phyloP scores from a whole-genome alignment of 2,113 vertebrate genomes.

The Gallinago paraguaiae region DNA sequence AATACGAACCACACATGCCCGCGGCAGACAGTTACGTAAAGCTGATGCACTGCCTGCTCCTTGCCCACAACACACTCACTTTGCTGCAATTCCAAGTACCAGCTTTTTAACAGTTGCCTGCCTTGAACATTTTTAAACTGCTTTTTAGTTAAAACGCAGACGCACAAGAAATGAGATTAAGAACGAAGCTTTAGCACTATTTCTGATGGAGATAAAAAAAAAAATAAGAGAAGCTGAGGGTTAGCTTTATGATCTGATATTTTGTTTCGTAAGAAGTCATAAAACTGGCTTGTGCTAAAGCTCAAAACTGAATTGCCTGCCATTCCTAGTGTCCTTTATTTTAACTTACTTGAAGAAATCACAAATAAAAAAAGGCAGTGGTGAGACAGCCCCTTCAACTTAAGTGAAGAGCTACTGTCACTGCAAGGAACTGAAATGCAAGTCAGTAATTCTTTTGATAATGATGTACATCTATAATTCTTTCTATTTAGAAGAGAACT shows the following conservation, averaged over 20 bases:
- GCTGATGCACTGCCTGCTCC: background rate
- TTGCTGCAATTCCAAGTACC: background rate
- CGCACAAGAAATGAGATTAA: background rate
- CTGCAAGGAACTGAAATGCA: background rate
- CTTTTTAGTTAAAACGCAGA: background rate
- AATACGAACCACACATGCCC: background rate
- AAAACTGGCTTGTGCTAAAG: background rate
- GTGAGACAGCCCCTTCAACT: background rate
- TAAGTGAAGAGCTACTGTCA: background rate
- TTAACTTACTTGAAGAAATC: background rate
- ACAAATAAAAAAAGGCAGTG: background rate
- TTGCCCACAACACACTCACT: background rate
- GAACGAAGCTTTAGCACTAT: background rate
- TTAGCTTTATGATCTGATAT: background rate
- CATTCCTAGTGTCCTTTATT: background rate
- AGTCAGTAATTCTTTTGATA: background rate
- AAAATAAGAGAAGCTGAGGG: background rate
- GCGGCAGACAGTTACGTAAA: constrained; percentile 26
- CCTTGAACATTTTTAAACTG: background rate
- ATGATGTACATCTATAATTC: background rate
- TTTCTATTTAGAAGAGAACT: background rate
- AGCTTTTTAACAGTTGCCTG: background rate
- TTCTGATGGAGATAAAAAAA: background rate
- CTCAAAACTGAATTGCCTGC: background rate
- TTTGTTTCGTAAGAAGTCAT: background rate